Base-by-base conservation (phyloP, 1,140 invertebrate species). In the Micrasema longulum region DNA sequence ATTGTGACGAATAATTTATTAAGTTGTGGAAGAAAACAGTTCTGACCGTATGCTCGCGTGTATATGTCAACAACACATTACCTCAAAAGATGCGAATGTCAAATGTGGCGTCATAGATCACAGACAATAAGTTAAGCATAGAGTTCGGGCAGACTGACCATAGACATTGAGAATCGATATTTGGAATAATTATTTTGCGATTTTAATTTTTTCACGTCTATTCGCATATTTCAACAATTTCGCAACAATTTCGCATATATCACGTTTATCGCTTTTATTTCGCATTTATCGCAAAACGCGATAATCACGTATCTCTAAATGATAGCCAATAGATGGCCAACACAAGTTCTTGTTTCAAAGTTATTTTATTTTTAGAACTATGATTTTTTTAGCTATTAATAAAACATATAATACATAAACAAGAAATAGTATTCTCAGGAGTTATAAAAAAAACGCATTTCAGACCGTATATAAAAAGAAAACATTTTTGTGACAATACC, bases 221-320 rank as follows among this genome's bases (percentile, higher is more conserved):
- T 62, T 62, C 57, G 16, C 57, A 41, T 43, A 62, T 41, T 62
- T 62, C 36, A 62, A 62, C 57, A 62, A 62, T 62, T 62, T 62
- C n/a, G n/a, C n/a, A n/a, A n/a, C n/a, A n/a, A n/a, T n/a, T n/a
- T n/a, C 36, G 57, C 57, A 41, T 62, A 41, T 41, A 62, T 62
- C 57, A 22, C 38, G 20, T 62, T 43, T 62, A 41, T 62, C 57
- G 57, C 35, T 38, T 62, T 62, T 62, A 55, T 62, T n/a, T 62
- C 36, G 57, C 57, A 62, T 62, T 62, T 62, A 62, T 62, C 31
- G 57, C 57, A 41, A 62, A 62, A 62, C 38, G 12, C 20, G 16
- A 62, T 62, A 62, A 62, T 62, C 57, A 62, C 57, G 38, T 62
- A 36, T 62, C 38, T 62, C 5, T 43, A 62, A 43, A n/a, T n/a